These are phyloP conservation scores for Cryptosula pallasiana DNA, from an alignment of 2,888 invertebrate genomes.

Conservation along the genomic window DNA sequence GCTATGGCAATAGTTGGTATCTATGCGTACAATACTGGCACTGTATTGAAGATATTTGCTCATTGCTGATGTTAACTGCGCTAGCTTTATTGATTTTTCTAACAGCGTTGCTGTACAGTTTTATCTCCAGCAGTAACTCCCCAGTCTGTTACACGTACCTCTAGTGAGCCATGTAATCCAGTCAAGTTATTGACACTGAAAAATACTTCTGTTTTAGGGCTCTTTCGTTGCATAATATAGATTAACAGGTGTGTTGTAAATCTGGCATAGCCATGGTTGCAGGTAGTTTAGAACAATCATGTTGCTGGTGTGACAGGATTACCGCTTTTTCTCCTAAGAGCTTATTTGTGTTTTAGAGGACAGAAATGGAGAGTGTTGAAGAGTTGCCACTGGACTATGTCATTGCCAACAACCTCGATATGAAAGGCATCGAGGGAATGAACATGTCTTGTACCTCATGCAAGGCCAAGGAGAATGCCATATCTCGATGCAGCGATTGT, in stretches of 20 bases:
- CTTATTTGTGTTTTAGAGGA: not conserved
- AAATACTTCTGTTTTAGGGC: too few species aligned
- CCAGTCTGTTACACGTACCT: too few species aligned
- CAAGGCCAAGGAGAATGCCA: conserved; percentile 88
- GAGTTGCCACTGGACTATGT: conserved; percentile 81
- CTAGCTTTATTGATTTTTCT: conserved; percentile 18
- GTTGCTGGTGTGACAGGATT: too few species aligned
- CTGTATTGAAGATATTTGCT: too few species aligned
- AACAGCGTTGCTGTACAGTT: not conserved
- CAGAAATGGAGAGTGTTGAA: conserved; percentile 56
- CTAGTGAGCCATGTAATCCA: not conserved
- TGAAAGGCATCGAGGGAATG: conserved; percentile 63
- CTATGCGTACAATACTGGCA: too few species aligned
- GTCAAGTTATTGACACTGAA: not conserved
- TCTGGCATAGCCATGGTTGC: too few species aligned
- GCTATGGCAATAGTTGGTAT: too few species aligned
- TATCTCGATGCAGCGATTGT: conserved; percentile 93
- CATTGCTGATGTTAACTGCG: not conserved
- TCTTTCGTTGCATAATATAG: too few species aligned
- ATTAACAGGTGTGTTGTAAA: too few species aligned
- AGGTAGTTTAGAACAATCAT: too few species aligned
- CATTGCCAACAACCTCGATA: conserved; percentile 59
- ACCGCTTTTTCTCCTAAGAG: not conserved
- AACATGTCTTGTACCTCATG: conserved; percentile 81
- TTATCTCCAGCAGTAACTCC: not conserved